A percentile compares a stretch with the other conserved stretches of the same genome.
Evolutionary conservation across 2,113 vertebrate genomes (phyloP).

Genomic region (Actenoides lindsayi): DNA sequence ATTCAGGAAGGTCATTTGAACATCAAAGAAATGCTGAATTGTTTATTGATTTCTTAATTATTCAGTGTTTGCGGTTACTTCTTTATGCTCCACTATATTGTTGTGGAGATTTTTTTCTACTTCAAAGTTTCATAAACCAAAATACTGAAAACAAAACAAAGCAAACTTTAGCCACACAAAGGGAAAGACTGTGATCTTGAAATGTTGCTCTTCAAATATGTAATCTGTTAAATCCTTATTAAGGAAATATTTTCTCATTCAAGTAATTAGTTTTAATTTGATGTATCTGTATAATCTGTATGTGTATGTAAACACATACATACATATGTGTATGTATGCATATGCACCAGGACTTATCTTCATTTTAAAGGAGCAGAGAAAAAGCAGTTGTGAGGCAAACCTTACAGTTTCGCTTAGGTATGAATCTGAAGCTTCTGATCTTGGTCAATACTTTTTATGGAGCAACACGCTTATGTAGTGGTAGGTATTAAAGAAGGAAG

Average conservation of each 20-base stretch:
- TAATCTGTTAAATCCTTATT: neutral
- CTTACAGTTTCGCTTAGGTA: neutral
- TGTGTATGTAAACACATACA: neutral
- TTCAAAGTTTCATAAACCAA: constrained; percentile 8
- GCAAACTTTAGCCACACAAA: neutral
- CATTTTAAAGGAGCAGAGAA: neutral
- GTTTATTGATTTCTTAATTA: constrained; percentile 68
- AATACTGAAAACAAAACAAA: neutral
- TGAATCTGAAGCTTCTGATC: neutral
- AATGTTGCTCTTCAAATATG: neutral
- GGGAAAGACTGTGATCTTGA: neutral
- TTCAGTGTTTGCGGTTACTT: neutral
- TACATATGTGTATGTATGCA: neutral
- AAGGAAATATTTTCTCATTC: neutral
- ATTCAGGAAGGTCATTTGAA: constrained; percentile 43
- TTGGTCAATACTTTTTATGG: neutral
- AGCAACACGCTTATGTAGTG: neutral
- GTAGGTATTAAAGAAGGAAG: neutral
- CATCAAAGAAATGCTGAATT: constrained; percentile 33
- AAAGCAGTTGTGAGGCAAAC: neutral
- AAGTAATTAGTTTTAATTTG: neutral
- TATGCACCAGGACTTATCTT: neutral
- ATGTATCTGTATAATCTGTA: neutral
- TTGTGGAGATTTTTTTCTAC: neutral
- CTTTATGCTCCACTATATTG: neutral